A percentile compares a stretch with the other conserved stretches of the same genome.
Evolutionary conservation across 2,113 vertebrate species (phyloP).

Genomic region (Calidris pygmaea): DNA sequence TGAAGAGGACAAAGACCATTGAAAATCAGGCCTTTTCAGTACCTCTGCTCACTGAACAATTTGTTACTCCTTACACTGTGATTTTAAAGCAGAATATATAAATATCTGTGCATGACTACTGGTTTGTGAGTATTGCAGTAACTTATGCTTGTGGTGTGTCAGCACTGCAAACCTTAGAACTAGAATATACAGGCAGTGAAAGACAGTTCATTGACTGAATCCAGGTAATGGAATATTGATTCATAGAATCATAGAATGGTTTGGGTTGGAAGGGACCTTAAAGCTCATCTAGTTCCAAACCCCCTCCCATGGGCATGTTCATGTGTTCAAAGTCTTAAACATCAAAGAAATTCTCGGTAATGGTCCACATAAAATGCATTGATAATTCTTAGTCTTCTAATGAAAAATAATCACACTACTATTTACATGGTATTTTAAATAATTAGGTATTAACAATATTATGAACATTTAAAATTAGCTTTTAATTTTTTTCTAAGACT

Average conservation of each 20-base stretch:
- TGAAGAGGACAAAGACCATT: fast-evolving
- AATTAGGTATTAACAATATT: background rate
- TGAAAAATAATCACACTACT: background rate
- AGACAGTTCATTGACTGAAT: background rate
- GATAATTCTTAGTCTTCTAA: background rate
- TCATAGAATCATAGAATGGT: background rate
- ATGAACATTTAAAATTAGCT: background rate
- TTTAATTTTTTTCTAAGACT: background rate
- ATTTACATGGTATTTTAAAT: background rate
- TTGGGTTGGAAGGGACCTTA: background rate
- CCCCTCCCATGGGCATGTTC: background rate
- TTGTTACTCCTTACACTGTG: background rate
- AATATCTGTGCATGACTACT: background rate
- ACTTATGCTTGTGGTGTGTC: background rate
- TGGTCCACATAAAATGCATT: fast-evolving
- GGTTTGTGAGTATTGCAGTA: background rate
- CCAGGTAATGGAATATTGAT: constrained; percentile 43
- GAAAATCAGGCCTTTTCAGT: background rate
- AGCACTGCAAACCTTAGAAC: background rate
- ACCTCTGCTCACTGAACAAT: background rate
- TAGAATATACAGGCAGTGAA: background rate
- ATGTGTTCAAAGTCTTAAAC: background rate
- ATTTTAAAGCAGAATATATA: background rate
- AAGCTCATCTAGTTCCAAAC: background rate
- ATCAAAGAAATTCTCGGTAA: background rate